A percentile compares a stretch with the other conserved stretches of the same genome.
Evolutionary conservation across 2,113 vertebrate species (phyloP).

Genomic region (Gadus macrocephalus): DNA sequence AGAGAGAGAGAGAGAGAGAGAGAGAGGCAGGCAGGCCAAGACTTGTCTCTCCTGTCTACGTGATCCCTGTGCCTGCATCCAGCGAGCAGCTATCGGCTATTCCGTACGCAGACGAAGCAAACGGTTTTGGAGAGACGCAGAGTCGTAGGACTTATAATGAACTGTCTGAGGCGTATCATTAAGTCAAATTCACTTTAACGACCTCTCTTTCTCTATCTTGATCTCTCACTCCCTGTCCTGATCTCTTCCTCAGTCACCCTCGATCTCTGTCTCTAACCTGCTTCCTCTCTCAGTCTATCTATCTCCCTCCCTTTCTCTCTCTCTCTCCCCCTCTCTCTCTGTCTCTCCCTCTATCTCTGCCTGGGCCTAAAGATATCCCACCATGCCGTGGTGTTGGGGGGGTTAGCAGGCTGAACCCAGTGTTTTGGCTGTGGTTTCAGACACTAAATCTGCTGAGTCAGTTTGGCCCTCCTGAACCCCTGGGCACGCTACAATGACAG

Average conservation of each 20-base stretch:
- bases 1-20: too few relatives aligned
- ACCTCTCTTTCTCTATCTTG: conserved; percentile 29
- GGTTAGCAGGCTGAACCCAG: conserved; percentile 42
- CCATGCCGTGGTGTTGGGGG: background rate
- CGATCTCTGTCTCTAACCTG: too few relatives aligned
- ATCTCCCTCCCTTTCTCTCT: background rate
- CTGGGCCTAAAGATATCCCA: background rate
- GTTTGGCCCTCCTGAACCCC: background rate
- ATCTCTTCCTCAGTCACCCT: background rate
- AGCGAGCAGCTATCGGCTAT: too few relatives aligned
- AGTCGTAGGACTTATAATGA: conserved; percentile 10
- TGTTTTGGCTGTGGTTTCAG: conserved; percentile 45
- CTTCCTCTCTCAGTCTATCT: background rate
- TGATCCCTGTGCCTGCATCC: too few relatives aligned
- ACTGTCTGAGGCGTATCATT: conserved; percentile 56
- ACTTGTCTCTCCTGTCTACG: too few relatives aligned
- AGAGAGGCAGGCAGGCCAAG: too few relatives aligned
- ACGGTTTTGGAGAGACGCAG: too few relatives aligned
- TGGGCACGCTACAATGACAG: too few relatives aligned
- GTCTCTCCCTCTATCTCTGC: background rate
- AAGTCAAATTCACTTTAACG: conserved; percentile 56
- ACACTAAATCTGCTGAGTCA: conserved; percentile 38
- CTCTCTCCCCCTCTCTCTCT: background rate
- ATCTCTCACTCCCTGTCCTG: background rate
- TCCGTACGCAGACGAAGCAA: too few relatives aligned